Base-by-base conservation (phyloP, 2,888 invertebrate species). In the Octonoba sinensis region DNA sequence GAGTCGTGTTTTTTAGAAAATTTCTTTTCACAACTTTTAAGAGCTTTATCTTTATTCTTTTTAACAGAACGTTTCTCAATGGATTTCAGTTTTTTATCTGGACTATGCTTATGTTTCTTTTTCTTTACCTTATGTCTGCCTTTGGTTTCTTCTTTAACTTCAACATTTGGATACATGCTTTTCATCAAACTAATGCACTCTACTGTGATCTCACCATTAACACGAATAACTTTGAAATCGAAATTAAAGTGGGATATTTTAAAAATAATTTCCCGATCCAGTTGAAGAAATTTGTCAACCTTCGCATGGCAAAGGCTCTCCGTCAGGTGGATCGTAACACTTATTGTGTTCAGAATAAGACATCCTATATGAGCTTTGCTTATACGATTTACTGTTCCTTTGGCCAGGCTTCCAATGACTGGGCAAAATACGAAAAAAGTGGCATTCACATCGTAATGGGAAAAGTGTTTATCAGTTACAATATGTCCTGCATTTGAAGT, bases 371-470 rank as follows among this genome's bases (percentile, higher is more conserved):
- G 69, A 20, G 73, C 79, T 12, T 46, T n/a, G 57, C 67, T 73
- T 13, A 73, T 54, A 12, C 69, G 69, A 73, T 79, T 73, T 12
- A 79, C 64, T 24, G 24, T 67, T n/a, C 73, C 79, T 56, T 79
- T 79, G 0, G 73, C 73, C 22, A 79, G 56, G n/a, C 59, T 65
- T 4, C 73, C 79, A 16, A 73, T 16, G 13, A 47, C 47, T 22
- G 79, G 79, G 16, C 54, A 73, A 69, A 79, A 79, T 47, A 79
- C n/a, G 15, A 69, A 54, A 47, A 79, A 79, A 1, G 62, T 73
- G 13, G 73, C 79, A 36, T 44, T 79, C 2, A 79, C 69, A 20
- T 56, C 13, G 22, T 46, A 69, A 20, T 36, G 16, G 8, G 56
- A 20, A 64, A 46, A 47, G 44, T 66, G 24, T 18, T 44, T 56